A percentile compares a stretch with the other conserved stretches of the same genome.
Conservation (phyloP, 1,140 invertebrate species). For the Lepidostoma basale region DNA sequence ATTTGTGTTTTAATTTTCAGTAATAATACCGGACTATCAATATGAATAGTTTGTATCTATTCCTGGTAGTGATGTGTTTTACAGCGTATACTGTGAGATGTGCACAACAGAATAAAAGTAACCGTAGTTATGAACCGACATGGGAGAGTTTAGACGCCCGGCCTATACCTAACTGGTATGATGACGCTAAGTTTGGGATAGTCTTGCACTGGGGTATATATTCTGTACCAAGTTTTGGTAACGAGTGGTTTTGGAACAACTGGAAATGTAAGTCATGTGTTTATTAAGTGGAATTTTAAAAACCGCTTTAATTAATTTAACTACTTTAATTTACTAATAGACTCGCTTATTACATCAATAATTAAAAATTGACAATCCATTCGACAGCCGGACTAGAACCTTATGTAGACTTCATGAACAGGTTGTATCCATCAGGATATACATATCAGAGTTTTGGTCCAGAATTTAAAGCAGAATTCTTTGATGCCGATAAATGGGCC, state of each 20-base stretch:
- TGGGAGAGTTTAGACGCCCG: conserved; percentile 87
- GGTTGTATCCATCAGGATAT: conserved; percentile 79
- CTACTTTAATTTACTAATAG: background rate
- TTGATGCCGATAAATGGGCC: conserved; percentile 78
- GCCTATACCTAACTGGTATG: conserved; percentile 86
- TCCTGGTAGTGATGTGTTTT: no score
- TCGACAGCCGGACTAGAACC: conserved; percentile 43
- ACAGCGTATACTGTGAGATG: no score
- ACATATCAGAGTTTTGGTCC: conserved; percentile 86
- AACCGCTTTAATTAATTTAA: no score
- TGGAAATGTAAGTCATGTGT: conserved; percentile 67
- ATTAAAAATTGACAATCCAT: conserved; percentile 14
- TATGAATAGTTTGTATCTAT: no score
- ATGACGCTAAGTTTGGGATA: conserved; percentile 88
- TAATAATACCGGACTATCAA: no score
- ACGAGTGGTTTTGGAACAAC: conserved; percentile 88
- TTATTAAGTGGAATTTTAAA: background rate
- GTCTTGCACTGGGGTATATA: conserved; percentile 95
- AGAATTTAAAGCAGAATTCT: conserved; percentile 83
- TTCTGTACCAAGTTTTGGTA: conserved; percentile 82
- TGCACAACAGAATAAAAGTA: no score
- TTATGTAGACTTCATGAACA: conserved; percentile 72
- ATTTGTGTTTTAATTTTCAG: no score
- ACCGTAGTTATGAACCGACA: conserved; percentile 65
- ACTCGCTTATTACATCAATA: background rate